Base-by-base conservation (phyloP, 2,888 invertebrate species). In the Aspidiotus destructor region DNA sequence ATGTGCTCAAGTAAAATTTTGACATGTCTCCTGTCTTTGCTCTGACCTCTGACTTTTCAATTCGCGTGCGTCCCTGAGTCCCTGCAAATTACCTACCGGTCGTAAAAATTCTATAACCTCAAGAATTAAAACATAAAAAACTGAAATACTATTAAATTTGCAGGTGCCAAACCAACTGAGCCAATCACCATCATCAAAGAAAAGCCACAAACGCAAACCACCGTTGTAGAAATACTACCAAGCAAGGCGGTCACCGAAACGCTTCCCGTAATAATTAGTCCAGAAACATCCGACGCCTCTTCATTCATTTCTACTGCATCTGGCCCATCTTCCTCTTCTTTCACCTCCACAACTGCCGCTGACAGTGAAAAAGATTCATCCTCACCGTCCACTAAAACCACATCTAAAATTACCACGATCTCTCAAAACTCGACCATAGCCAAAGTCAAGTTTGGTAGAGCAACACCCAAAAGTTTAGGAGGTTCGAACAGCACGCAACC, bases 131-230 rank as follows among this genome's bases (percentile, higher is more conserved):
- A 28, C 28, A 28, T 28, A 5, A 1, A 28, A 28, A 28, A 3
- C 28, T 28, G 28, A 28, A 28, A 28, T 28, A 28, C 28, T 3
- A 28, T 28, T 28, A 28, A 28, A 28, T 28, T 28, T 52, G 9
- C 67, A 67, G 67, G 67, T 58, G 67, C 55, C 55, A 67, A 67
- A 48, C 40, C 67, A 15, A 67, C 67, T 3, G 28, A 42, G 28
- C 67, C 67, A 40, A 58, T 67, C 48, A 52, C 67, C 28, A 44
- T 64, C 41, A 67, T 67, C 17, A 67, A 67, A 55, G 67, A 67
- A 48, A 67, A 58, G 48, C 67, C 67, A 15, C 67, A 57, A 63
- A 63, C 63, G 48, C 58, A 67, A 52, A 67, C 48, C 58, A 44
- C 44, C 57, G 58, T 60, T 17, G 58, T 48, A 17, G 67, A 67